These are phyloP conservation scores for Apoda limacodes DNA, from an alignment of 2,888 invertebrate genomes.

Conservation along the genomic window DNA sequence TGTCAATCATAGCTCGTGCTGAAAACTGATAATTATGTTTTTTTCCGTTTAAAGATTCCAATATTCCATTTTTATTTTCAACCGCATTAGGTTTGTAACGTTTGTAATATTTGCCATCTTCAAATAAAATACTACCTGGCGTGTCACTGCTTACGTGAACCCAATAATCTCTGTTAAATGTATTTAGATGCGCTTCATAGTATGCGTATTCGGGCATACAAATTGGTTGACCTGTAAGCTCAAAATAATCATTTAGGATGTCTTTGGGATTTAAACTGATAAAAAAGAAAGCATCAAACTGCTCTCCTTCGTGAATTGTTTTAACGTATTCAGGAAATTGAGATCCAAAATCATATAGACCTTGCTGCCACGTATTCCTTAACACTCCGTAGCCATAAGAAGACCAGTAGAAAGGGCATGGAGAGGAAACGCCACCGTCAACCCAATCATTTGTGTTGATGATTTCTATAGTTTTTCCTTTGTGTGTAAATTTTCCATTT, in stretches of 20 bases:
- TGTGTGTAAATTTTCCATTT: constrained; percentile 55
- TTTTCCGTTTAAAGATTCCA: constrained; percentile 58
- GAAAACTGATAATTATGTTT: constrained; percentile 59
- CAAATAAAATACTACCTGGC: constrained; percentile 40
- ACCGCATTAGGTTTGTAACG: constrained; percentile 43
- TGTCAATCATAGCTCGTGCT: constrained; percentile 56
- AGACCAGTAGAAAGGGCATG: constrained; percentile 59
- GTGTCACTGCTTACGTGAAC: constrained; percentile 36
- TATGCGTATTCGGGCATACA: constrained; percentile 55
- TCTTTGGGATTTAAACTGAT: constrained; percentile 37
- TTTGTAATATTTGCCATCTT: constrained; percentile 55
- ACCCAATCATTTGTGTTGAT: constrained; percentile 49
- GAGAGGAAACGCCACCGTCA: constrained; percentile 52
- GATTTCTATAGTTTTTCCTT: constrained; percentile 44
- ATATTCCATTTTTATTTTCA: constrained; percentile 37
- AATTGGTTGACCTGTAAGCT: constrained; percentile 49
- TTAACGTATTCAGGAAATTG: constrained; percentile 23
- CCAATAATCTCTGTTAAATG: constrained; percentile 61
- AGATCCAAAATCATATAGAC: constrained; percentile 46
- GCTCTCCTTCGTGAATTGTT: constrained; percentile 33
- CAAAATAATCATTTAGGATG: constrained; percentile 51
- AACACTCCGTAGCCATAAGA: constrained; percentile 49
- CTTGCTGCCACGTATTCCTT: constrained; percentile 55
- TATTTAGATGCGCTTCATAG: constrained; percentile 56
- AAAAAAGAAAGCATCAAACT: constrained; percentile 53